phyloP scores from a whole-genome alignment of 1,140 invertebrate genomes.

The Neodiprion pinetum region DNA sequence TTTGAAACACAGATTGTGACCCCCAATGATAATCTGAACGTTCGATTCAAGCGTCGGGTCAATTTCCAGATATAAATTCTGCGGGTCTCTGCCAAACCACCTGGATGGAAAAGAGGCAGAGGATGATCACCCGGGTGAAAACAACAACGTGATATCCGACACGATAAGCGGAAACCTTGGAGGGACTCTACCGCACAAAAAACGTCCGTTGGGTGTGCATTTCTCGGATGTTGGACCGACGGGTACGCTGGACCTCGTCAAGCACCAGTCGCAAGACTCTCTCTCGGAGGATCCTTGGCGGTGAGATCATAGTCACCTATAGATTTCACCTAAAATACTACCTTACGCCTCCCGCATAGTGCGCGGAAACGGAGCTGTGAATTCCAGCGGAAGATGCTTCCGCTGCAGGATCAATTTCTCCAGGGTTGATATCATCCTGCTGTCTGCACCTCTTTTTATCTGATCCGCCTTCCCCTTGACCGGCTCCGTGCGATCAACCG shows the following conservation, averaged over 20 bases:
- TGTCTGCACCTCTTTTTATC: too few species aligned
- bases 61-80: conserved; percentile 61
- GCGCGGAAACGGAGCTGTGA: too few species aligned
- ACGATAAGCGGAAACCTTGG: conserved; percentile 69
- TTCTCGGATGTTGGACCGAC: conserved; percentile 61
- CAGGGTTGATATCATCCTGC: too few species aligned
- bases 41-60: not conserved
- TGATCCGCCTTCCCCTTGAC: not conserved
- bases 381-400: too few species aligned
- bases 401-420: too few species aligned
- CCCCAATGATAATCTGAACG: too few species aligned
- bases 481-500: not conserved
- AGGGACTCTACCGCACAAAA: conserved; percentile 66
- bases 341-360: not conserved
- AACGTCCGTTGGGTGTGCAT: conserved; percentile 59
- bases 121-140: conserved; percentile 63
- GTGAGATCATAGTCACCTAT: conserved; percentile 32
- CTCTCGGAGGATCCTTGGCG: conserved; percentile 59
- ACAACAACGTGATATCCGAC: conserved; percentile 64
- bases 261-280: conserved; percentile 55
- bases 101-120: conserved; percentile 67
- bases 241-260: conserved; percentile 48
- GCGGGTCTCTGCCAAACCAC: conserved; percentile 75
- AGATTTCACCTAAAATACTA: not conserved
- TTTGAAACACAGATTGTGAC: too few species aligned